These are phyloP conservation scores for Eulemur albifrons DNA, from an alignment of 2,797 vertebrate genomes.

Conservation along the genomic window DNA sequence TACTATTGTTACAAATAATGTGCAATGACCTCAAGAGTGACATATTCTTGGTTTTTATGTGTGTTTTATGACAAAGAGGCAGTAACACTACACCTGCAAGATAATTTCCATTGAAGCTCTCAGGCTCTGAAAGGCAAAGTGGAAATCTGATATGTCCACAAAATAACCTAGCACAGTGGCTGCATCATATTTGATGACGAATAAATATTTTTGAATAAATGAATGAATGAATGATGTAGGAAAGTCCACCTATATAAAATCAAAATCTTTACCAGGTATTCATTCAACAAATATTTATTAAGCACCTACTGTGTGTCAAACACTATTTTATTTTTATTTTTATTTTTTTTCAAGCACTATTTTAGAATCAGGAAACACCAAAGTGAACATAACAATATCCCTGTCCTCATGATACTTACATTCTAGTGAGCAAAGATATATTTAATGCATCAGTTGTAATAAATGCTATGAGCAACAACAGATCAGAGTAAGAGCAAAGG, in stretches of 20 bases:
- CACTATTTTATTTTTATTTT: background rate
- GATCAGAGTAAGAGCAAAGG: background rate
- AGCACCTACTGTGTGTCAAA: background rate
- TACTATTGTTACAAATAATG: slow-evolving; percentile 26
- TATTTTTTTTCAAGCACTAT: background rate
- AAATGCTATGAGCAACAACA: background rate
- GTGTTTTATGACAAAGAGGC: slow-evolving; percentile 36
- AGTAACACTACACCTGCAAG: background rate
- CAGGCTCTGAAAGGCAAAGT: background rate
- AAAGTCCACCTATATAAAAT: background rate
- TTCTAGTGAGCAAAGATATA: background rate
- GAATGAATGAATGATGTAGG: background rate
- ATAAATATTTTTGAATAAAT: background rate
- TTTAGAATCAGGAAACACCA: background rate
- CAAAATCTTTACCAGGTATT: background rate
- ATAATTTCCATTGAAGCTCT: background rate
- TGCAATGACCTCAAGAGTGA: background rate
- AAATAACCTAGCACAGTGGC: background rate
- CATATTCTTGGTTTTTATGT: slow-evolving; percentile 47
- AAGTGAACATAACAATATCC: background rate
- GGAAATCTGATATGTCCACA: background rate
- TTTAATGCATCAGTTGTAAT: background rate
- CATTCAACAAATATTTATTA: background rate
- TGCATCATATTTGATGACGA: background rate
- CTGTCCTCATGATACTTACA: background rate